phyloP scores from a whole-genome alignment of 2,888 invertebrate genomes.

The Sabatieria punctata region DNA sequence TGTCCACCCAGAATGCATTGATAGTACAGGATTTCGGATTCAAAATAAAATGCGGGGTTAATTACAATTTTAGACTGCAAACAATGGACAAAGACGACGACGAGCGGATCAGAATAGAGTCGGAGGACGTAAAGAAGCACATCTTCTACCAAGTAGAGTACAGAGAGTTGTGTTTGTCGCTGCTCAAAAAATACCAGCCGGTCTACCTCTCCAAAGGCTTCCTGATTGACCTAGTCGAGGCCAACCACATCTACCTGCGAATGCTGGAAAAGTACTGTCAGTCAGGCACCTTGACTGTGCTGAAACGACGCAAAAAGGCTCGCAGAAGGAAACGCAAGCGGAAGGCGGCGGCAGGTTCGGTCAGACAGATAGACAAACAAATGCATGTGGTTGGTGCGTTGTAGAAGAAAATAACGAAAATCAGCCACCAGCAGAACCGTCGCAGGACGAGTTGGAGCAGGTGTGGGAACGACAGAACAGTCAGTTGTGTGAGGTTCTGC shows the following conservation, averaged over 20 bases:
- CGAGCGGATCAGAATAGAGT: no score
- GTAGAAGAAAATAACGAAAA: slow-evolving; percentile 3
- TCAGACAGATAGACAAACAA: background rate
- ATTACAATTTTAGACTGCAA: slow-evolving; percentile 23
- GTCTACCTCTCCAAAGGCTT: slow-evolving; percentile 55
- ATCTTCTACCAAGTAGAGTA: slow-evolving; percentile 75
- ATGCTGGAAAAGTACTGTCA: slow-evolving; percentile 35
- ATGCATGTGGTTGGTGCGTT: background rate
- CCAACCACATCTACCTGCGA: slow-evolving; percentile 36
- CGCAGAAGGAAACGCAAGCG: slow-evolving; percentile 4
- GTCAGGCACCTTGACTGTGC: slow-evolving; percentile 16
- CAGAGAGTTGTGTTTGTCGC: slow-evolving; percentile 64
- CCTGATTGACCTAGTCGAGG: slow-evolving; percentile 33
- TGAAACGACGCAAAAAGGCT: slow-evolving; percentile 11
- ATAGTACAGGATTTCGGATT: no score
- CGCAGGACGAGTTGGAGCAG: slow-evolving; percentile 28
- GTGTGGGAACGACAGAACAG: slow-evolving; percentile 34
- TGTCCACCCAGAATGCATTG: no score
- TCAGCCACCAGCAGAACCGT: slow-evolving; percentile 1
- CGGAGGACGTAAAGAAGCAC: no score
- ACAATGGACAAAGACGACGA: background rate
- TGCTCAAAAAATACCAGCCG: slow-evolving; percentile 63
- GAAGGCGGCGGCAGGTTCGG: background rate
- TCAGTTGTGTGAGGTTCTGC: slow-evolving; percentile 34
- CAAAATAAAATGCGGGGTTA: no score